Base-by-base conservation (phyloP, 2,113 vertebrate genomes). In the Channa maculata region DNA sequence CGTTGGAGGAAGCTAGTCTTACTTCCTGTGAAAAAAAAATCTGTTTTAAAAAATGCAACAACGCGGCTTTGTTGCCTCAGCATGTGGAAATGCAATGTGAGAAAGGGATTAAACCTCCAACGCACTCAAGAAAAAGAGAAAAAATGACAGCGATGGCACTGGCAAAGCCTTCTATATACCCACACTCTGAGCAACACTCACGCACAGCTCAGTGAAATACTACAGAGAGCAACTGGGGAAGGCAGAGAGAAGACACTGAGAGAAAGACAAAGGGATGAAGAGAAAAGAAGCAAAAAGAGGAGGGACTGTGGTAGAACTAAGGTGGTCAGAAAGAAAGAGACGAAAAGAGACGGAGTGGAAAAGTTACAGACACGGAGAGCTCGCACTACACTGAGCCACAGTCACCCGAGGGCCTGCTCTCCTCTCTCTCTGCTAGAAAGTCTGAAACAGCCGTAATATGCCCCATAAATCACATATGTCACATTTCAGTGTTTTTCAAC, bases 401-500 rank as follows among this genome's bases (percentile, higher is more conserved):
- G 74, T 79, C 78, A 73, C 82, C 84, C 64, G 6, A n/a, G 61
- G 88, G 68, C 85, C 77, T 57, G 51, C 72, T 75, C 54, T 65
- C 61, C 67, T 60, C 45, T 81, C 45, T 81, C 64, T 81, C 84
- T 63, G 81, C 65, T 37, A 39, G 71, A 41, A 71, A 73, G 74
- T 69, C 83, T 58, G 78, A 84, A 87, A 85, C 86, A 81, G 66
- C 58, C 69, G 64, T 86, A 85, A 88, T 86, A 74, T 72, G 48
- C 54, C 54, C 64, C 83, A 92, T 90, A 84, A 91, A 90, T 91
- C 91, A 89, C 71, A 71, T 15, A 37, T 80, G 73, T 84, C 88
- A 79, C 64, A 80, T 84, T 90, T 84, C 66, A 69, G 59, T 55
- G 59, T 83, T 89, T 88, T 82, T 78, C 66, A 57, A 67, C 79